These are phyloP conservation scores for Medauroidea extradentata DNA, from an alignment of 1,140 invertebrate species.

Conservation along the genomic window DNA sequence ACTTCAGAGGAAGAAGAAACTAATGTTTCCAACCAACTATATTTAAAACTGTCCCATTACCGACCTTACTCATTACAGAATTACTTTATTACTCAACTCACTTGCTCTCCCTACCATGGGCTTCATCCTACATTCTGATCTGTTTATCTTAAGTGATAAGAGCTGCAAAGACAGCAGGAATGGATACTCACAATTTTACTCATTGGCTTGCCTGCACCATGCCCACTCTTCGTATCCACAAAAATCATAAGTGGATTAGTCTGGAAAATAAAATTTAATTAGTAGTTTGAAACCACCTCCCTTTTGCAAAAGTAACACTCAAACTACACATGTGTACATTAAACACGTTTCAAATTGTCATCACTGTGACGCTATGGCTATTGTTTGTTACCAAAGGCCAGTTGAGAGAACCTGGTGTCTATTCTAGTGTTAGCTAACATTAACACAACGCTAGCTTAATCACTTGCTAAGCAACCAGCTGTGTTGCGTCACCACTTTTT, in stretches of 20 bases:
- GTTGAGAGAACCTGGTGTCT: no score
- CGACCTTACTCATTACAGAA: background rate
- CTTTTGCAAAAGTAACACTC: no score
- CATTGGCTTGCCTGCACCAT: slow-evolving; percentile 95
- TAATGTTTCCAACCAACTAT: slow-evolving; percentile 19
- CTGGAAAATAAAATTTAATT: slow-evolving; percentile 48
- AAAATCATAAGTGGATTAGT: slow-evolving; percentile 84
- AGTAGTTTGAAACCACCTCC: no score
- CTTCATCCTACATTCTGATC: background rate
- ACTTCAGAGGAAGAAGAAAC: slow-evolving; percentile 13
- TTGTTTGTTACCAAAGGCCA: no score
- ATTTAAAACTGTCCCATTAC: slow-evolving; percentile 3
- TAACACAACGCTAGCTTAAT: no score
- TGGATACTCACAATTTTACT: slow-evolving; percentile 68
- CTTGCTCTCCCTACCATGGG: slow-evolving; percentile 21
- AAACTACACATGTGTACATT: no score
- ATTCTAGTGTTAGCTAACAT: no score
- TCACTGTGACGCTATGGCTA: no score
- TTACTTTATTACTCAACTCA: slow-evolving; percentile 9
- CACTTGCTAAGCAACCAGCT: no score
- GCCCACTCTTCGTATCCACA: slow-evolving; percentile 93
- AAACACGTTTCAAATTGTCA: no score
- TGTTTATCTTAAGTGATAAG: slow-evolving; percentile 5
- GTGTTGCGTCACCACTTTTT: no score
- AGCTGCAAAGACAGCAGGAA: slow-evolving; percentile 7